phyloP scores from a whole-genome alignment of 2,113 vertebrate genomes.

The Engystomops pustulosus region DNA sequence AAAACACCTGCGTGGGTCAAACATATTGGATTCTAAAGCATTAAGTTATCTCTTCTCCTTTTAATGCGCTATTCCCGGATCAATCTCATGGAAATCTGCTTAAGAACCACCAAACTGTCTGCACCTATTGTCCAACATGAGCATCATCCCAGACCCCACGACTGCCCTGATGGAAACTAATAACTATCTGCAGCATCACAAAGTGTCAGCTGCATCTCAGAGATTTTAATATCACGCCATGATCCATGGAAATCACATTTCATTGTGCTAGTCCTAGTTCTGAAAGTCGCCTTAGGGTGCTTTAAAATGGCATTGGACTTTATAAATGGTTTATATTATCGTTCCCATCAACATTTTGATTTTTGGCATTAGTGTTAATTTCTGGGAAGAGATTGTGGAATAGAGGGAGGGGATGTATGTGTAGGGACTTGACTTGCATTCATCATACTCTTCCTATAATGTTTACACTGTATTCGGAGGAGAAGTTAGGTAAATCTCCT shows the following conservation, averaged over 20 bases:
- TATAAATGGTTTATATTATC: constrained; percentile 33
- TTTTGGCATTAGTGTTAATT: constrained; percentile 7
- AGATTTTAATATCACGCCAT: constrained; percentile 36
- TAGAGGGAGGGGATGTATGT: not conserved
- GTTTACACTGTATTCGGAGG: constrained; percentile 1
- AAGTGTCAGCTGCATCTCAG: constrained; percentile 26
- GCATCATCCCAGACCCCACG: not conserved
- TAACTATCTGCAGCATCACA: constrained; percentile 1
- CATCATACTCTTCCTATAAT: not conserved
- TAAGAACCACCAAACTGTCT: not conserved
- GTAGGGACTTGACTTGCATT: constrained; percentile 14
- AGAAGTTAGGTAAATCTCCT: constrained; percentile 2
- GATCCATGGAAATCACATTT: constrained; percentile 36
- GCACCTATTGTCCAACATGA: not conserved
- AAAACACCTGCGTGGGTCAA: not conserved
- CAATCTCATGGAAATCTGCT: not conserved
- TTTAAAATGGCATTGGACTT: constrained; percentile 19
- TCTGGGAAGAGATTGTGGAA: constrained; percentile 2
- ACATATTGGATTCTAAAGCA: not conserved
- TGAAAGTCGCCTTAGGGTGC: constrained; percentile 9
- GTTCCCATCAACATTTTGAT: not conserved
- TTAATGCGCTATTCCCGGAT: not conserved
- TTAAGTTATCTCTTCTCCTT: not conserved
- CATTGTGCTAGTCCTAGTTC: constrained; percentile 13
- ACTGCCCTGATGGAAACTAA: constrained; percentile 21